These are phyloP conservation scores for Macrochelys suwanniensis DNA, from an alignment of 2,797 vertebrate genomes.

Conservation along the genomic window DNA sequence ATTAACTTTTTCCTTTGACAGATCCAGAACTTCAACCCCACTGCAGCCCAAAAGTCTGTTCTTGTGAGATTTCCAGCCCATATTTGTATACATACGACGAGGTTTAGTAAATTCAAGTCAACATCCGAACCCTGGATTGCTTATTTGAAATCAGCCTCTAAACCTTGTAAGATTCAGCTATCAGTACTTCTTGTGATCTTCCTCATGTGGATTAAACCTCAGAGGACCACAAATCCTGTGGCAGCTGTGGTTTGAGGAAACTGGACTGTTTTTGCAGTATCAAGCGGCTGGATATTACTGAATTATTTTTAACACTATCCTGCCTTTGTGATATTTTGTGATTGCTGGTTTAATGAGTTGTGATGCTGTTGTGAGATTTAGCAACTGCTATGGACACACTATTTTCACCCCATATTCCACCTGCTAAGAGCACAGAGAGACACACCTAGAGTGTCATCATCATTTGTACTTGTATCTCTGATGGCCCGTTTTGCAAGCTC, in stretches of 20 bases:
- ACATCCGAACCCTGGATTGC: accelerated
- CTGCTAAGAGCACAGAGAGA: neutral
- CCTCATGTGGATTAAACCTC: accelerated
- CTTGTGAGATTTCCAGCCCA: accelerated
- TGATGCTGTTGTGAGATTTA: accelerated
- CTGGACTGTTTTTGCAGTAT: neutral
- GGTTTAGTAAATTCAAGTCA: accelerated
- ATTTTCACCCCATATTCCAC: neutral
- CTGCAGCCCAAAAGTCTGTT: neutral
- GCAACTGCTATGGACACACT: neutral
- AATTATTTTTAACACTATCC: accelerated
- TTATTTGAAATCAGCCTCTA: accelerated
- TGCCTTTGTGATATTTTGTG: neutral
- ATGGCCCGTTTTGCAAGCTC: neutral
- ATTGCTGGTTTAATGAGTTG: neutral
- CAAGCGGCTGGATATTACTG: neutral
- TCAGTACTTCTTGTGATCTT: neutral
- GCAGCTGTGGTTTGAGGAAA: neutral
- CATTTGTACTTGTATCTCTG: neutral
- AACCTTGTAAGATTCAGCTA: neutral
- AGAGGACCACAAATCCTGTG: neutral
- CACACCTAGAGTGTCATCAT: accelerated
- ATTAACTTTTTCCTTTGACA: accelerated
- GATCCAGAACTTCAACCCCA: neutral
- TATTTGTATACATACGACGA: neutral